Conservation (phyloP, 2,113 vertebrate genomes). For the Amia ocellicauda region DNA sequence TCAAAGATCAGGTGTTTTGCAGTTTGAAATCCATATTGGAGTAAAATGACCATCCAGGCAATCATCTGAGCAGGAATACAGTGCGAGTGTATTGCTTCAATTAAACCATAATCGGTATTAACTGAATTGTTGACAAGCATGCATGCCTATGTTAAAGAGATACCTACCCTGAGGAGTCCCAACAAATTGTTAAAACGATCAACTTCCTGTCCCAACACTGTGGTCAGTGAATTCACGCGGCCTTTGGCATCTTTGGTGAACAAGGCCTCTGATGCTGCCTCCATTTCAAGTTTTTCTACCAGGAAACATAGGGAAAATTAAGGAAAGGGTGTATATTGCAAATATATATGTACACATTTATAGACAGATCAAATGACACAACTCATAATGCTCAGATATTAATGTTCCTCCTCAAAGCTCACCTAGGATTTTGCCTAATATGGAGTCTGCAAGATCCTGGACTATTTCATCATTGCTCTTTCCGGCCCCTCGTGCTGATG, state of each 20-base stretch:
- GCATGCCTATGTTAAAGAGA: too few relatives aligned
- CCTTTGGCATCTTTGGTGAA: slow-evolving; percentile 63
- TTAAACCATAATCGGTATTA: too few relatives aligned
- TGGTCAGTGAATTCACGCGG: slow-evolving; percentile 70
- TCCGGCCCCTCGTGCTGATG: slow-evolving; percentile 50
- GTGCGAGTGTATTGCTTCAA: too few relatives aligned
- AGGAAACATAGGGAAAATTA: too few relatives aligned
- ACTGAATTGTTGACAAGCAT: too few relatives aligned
- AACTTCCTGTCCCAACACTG: slow-evolving; percentile 70
- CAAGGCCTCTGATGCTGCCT: slow-evolving; percentile 59
- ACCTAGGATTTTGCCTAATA: slow-evolving; percentile 63
- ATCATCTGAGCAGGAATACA: too few relatives aligned
- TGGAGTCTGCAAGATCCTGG: slow-evolving; percentile 59
- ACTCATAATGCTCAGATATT: too few relatives aligned
- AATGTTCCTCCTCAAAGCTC: slow-evolving; percentile 9
- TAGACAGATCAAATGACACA: too few relatives aligned
- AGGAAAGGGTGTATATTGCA: background rate
- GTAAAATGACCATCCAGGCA: too few relatives aligned
- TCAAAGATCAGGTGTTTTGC: too few relatives aligned
- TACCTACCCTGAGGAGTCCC: slow-evolving; percentile 55
- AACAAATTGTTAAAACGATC: slow-evolving; percentile 75
- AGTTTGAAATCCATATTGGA: too few relatives aligned
- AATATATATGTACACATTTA: too few relatives aligned
- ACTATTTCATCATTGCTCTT: slow-evolving; percentile 75
- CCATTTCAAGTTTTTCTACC: slow-evolving; percentile 72